phyloP scores from a whole-genome alignment of 2,113 vertebrate genomes.

The Typhlomys cinereus region DNA sequence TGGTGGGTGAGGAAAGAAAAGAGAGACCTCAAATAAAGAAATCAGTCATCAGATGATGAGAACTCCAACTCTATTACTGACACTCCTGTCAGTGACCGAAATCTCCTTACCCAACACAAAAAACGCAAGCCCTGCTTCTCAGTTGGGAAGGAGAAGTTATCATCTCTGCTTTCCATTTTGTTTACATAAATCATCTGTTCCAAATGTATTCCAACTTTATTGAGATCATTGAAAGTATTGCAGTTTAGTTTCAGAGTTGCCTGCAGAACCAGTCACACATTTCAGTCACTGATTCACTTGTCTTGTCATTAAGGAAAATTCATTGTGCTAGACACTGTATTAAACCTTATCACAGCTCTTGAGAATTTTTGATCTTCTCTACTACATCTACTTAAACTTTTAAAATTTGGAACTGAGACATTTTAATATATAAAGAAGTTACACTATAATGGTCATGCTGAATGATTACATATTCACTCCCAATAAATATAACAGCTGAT shows the following conservation, averaged over 20 bases:
- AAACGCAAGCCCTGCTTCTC: background rate
- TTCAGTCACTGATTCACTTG: background rate
- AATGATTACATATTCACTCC: background rate
- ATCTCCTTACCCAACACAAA: background rate
- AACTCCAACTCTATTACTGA: slow-evolving; percentile 1
- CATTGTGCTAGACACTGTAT: background rate
- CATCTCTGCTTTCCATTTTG: slow-evolving; percentile 20
- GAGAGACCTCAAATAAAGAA: slow-evolving; percentile 58
- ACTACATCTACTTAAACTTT: background rate
- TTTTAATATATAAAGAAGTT: background rate
- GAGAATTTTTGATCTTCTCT: background rate
- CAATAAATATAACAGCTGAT: background rate
- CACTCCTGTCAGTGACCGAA: slow-evolving; percentile 33
- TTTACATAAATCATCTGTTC: background rate
- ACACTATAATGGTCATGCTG: background rate
- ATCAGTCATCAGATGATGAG: slow-evolving; percentile 20
- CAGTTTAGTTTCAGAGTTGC: background rate
- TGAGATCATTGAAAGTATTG: background rate
- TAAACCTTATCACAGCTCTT: background rate
- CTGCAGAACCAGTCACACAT: background rate
- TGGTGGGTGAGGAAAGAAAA: background rate
- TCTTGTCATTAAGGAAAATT: background rate
- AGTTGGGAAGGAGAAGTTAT: background rate
- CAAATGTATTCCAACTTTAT: background rate
- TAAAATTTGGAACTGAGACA: background rate